These are phyloP conservation scores for Caenorhabditis doughertyi DNA, from an alignment of 2,888 invertebrate species.

Conservation along the genomic window DNA sequence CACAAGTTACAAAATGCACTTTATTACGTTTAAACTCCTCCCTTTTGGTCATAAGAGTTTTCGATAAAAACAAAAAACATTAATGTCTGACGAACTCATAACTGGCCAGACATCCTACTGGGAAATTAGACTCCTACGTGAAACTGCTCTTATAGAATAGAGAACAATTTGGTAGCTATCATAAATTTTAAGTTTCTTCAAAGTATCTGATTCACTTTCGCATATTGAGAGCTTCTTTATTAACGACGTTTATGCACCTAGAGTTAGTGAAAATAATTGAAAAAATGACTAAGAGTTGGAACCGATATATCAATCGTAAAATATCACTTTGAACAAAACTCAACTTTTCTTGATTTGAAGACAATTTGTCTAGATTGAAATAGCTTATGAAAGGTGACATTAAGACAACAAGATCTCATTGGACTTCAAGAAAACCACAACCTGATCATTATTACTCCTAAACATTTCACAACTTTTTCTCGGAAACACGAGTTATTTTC, in stretches of 20 bases:
- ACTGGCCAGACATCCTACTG: background rate
- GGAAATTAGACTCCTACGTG: conserved; percentile 3
- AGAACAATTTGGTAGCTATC: background rate
- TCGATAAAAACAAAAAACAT: conserved; percentile 6
- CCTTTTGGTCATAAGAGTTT: conserved; percentile 2
- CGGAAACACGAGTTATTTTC: background rate
- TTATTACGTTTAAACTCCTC: background rate
- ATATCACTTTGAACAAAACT: too few species aligned
- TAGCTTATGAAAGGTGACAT: too few species aligned
- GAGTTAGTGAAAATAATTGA: too few species aligned
- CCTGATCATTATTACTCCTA: background rate
- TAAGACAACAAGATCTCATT: background rate
- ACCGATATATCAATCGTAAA: too few species aligned
- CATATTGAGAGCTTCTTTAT: too few species aligned
- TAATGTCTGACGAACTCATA: conserved; percentile 11
- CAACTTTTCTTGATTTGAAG: too few species aligned
- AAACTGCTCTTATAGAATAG: background rate
- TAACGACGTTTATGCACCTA: too few species aligned
- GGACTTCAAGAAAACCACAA: background rate
- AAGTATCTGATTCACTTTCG: too few species aligned
- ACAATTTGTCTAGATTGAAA: too few species aligned
- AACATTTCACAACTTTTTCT: background rate
- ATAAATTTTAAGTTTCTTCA: too few species aligned
- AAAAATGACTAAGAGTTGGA: too few species aligned
- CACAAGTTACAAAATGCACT: background rate